Conservation (phyloP, 2,113 vertebrate species). For the Nettapus auritus region DNA sequence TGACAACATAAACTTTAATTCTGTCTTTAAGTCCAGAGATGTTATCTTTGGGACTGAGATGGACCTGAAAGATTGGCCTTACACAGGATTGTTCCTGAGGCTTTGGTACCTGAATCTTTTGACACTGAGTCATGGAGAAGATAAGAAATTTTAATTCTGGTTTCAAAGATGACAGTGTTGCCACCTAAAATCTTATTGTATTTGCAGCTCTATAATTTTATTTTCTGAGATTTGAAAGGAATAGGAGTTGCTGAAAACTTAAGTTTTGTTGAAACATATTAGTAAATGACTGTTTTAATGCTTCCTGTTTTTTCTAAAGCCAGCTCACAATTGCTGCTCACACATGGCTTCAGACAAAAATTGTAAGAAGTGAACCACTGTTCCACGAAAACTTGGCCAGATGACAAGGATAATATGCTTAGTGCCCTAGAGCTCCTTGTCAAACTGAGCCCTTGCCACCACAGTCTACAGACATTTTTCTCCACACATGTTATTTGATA, state of each 20-base stretch:
- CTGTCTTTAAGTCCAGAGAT: background rate
- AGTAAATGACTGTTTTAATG: background rate
- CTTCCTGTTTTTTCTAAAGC: background rate
- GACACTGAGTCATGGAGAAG: background rate
- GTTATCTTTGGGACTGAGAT: background rate
- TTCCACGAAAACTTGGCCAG: conserved; percentile 29
- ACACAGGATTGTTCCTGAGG: background rate
- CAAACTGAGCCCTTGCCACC: conserved; percentile 23
- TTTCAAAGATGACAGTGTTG: background rate
- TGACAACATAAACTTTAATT: background rate
- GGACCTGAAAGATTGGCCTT: background rate
- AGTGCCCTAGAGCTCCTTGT: conserved; percentile 13
- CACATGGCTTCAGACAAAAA: background rate
- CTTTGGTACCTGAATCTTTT: background rate
- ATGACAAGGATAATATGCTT: conserved; percentile 22
- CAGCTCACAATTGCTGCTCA: background rate
- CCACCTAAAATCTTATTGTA: background rate
- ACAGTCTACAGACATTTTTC: background rate
- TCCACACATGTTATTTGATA: conserved; percentile 15
- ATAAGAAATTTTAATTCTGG: background rate
- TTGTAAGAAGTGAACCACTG: background rate
- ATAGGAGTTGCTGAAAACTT: background rate
- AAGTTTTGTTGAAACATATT: background rate
- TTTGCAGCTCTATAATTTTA: background rate
- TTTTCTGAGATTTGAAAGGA: background rate